A percentile compares a stretch with the other conserved stretches of the same genome.
Conservation (phyloP, 1,140 invertebrate genomes). For the Drosophila subpulchrella region DNA sequence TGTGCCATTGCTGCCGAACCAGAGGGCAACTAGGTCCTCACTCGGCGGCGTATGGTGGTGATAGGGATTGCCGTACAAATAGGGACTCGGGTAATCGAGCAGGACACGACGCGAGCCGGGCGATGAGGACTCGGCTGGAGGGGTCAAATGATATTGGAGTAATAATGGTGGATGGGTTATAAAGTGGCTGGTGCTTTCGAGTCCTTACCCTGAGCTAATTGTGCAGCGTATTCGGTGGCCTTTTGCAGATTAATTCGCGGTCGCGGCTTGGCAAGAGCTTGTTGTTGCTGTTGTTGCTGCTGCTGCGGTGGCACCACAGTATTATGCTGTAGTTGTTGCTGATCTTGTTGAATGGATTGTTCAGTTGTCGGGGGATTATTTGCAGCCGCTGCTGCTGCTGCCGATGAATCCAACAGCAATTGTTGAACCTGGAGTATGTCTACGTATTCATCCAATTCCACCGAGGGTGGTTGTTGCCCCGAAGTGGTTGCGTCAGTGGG, state of each 20-base stretch:
- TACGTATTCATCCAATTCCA: constrained; percentile 85
- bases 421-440: constrained; percentile 86
- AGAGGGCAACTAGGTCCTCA: constrained; percentile 86
- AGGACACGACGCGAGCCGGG: constrained; percentile 81
- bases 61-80: constrained; percentile 84
- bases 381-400: constrained; percentile 54
- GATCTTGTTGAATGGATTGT: not conserved
- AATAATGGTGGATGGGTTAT: constrained; percentile 12
- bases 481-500: not conserved
- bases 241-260: constrained; percentile 80
- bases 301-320: constrained; percentile 12
- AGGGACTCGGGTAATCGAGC: constrained; percentile 84
- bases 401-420: constrained; percentile 84
- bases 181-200: not conserved
- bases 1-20: constrained; percentile 86
- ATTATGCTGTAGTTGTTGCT: constrained; percentile 29
- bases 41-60: constrained; percentile 85
- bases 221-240: constrained; percentile 81
- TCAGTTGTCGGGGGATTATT: constrained; percentile 21
- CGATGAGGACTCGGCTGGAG: constrained; percentile 34
- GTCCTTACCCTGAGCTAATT: constrained; percentile 74
- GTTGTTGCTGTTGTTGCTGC: constrained; percentile 45
- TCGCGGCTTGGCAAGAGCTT: constrained; percentile 67
- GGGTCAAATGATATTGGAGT: constrained; percentile 12
- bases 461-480: constrained; percentile 5